phyloP scores from a whole-genome alignment of 1,140 invertebrate species.

The Leptestheria dahalacensis region DNA sequence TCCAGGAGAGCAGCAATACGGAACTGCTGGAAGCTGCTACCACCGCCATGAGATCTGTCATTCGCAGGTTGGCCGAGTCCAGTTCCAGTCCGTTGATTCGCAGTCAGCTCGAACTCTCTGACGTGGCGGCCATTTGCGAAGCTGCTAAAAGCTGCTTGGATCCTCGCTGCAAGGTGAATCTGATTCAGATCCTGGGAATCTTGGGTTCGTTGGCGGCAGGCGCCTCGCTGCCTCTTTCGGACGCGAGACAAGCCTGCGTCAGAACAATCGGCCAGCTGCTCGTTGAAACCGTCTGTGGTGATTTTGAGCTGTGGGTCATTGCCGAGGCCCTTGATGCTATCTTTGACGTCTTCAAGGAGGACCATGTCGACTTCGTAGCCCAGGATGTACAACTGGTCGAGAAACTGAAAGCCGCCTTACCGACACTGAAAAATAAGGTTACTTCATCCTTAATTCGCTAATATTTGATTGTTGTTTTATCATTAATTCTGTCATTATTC shows the following conservation, averaged over 20 bases:
- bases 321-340: conserved; percentile 56
- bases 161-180: conserved; percentile 23
- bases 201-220: conserved; percentile 10
- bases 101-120: conserved; percentile 17
- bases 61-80: conserved; percentile 29
- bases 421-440: conserved; percentile 48
- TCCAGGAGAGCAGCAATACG: conserved; percentile 24
- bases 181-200: conserved; percentile 23
- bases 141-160: conserved; percentile 19
- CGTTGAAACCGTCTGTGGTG: conserved; percentile 35
- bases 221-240: conserved; percentile 4
- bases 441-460: conserved; percentile 18
- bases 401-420: conserved; percentile 37
- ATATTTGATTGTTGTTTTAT: conserved; percentile 9
- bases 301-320: conserved; percentile 44
- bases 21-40: conserved; percentile 41
- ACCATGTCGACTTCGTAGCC: conserved; percentile 48
- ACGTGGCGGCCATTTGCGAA: conserved; percentile 23
- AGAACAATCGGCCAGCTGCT: conserved; percentile 31
- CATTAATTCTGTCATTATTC: not conserved
- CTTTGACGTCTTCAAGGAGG: conserved; percentile 61
- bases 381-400: conserved; percentile 42
- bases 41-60: conserved; percentile 44
- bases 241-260: conserved; percentile 22
- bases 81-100: conserved; percentile 18